These are phyloP conservation scores for Procavia capensis DNA, from an alignment of 2,113 vertebrate genomes.

Conservation along the genomic window DNA sequence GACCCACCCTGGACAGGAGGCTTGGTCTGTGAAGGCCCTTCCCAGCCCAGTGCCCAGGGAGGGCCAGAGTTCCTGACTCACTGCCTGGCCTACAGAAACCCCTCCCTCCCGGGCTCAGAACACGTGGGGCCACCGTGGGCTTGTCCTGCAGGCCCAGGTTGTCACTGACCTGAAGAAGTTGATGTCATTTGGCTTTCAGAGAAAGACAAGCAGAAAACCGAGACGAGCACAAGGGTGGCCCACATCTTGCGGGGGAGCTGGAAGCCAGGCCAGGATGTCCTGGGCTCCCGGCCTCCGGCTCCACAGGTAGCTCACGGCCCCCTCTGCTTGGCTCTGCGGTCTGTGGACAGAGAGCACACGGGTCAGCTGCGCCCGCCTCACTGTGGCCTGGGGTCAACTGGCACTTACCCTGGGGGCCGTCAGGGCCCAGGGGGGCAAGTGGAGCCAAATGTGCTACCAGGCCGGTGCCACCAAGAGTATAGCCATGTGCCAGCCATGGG, in stretches of 20 bases:
- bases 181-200: neutral
- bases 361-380: neutral
- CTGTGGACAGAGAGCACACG: slow-evolving; percentile 2
- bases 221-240: slow-evolving; percentile 48
- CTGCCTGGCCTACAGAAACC: neutral
- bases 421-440: neutral
- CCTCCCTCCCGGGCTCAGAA: neutral
- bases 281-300: neutral
- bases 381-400: neutral
- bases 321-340: neutral
- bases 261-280: neutral
- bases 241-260: slow-evolving; percentile 69
- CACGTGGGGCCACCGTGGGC: neutral
- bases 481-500: fast-evolving
- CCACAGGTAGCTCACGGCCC: neutral
- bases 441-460: fast-evolving
- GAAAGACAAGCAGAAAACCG: slow-evolving; percentile 34
- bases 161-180: slow-evolving; percentile 30
- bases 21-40: fast-evolving
- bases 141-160: neutral
- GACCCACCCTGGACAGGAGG: neutral
- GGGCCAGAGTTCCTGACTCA: fast-evolving
- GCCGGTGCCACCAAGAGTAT: fast-evolving
- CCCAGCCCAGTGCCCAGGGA: neutral
- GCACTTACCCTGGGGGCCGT: fast-evolving